phyloP scores from a whole-genome alignment of 2,888 invertebrate species.

The Mythimna loreyi region DNA sequence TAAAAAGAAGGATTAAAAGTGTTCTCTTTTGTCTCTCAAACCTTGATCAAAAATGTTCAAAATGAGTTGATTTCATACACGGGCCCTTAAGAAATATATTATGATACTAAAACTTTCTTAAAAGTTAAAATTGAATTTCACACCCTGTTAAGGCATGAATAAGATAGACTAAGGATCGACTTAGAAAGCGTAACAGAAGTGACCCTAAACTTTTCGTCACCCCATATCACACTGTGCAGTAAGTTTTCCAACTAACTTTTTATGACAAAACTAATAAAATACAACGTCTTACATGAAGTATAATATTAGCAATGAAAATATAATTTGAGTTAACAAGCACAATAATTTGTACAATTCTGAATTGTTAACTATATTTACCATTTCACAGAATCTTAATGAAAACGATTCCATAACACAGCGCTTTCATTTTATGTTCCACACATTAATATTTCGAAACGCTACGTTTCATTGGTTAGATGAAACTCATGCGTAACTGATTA shows the following conservation, averaged over 20 bases:
- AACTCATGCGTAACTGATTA: slow-evolving; percentile 57
- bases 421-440: slow-evolving; percentile 26
- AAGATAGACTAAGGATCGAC: background rate
- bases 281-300: background rate
- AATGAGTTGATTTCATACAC: no score
- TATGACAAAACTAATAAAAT: background rate
- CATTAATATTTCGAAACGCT: slow-evolving; percentile 41
- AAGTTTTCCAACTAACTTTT: slow-evolving; percentile 1
- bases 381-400: slow-evolving; percentile 26
- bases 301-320: background rate
- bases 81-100: no score
- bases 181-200: background rate
- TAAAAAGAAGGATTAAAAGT: no score
- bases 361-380: background rate
- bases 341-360: background rate
- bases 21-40: no score
- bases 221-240: background rate
- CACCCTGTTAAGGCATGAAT: no score
- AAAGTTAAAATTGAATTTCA: background rate
- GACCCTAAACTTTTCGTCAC: slow-evolving; percentile 5
- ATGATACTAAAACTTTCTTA: background rate
- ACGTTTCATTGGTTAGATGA: slow-evolving; percentile 48
- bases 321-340: background rate
- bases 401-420: slow-evolving; percentile 21
- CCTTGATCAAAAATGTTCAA: no score